These are phyloP conservation scores for Pseudococcus viburni DNA, from an alignment of 2,888 invertebrate genomes.

Conservation along the genomic window DNA sequence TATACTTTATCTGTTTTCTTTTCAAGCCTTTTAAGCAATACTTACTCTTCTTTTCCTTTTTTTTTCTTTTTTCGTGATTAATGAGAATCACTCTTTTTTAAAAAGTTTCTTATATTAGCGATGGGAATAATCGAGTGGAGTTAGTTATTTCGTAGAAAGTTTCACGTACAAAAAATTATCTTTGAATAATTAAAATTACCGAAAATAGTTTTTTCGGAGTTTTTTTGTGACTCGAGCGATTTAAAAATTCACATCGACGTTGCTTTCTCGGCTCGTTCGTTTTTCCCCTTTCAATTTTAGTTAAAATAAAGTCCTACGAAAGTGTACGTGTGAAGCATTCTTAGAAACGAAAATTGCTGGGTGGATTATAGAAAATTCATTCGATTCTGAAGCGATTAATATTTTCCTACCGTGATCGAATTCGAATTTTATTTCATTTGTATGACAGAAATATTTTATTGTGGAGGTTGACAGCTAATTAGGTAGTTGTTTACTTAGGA, in stretches of 20 bases:
- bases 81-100: slow-evolving; percentile 16
- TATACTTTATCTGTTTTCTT: neutral
- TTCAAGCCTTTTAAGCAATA: neutral
- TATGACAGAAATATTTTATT: no score
- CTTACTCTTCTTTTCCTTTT: neutral
- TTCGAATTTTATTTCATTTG: no score
- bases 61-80: neutral
- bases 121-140: slow-evolving; percentile 14
- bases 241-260: neutral
- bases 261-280: neutral
- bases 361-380: neutral
- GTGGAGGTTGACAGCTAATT: no score
- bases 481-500: no score
- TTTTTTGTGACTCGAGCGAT: neutral
- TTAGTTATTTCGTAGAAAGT: neutral
- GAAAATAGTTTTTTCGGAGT: neutral
- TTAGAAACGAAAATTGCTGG: neutral
- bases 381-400: no score
- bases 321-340: neutral
- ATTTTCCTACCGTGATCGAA: no score
- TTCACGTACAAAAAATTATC: neutral
- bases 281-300: slow-evolving; percentile 16
- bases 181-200: slow-evolving; percentile 25
- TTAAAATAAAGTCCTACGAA: neutral
- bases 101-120: neutral